Evolutionary conservation across 2,113 vertebrate species (phyloP).

Genomic region (Catharus bicknelli): DNA sequence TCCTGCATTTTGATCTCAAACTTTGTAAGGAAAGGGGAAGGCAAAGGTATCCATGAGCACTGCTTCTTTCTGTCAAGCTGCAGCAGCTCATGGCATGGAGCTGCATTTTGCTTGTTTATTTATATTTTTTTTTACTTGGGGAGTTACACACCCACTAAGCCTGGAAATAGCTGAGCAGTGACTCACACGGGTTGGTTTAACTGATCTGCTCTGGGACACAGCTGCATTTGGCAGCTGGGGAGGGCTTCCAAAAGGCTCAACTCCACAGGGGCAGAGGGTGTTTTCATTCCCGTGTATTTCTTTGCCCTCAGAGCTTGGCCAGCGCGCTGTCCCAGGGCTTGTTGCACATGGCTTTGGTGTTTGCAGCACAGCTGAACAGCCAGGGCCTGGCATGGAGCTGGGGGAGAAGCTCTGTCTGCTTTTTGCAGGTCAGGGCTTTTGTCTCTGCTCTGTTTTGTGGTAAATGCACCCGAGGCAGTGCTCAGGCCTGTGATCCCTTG

Average conservation of each 20-base stretch:
- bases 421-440: rapidly evolving
- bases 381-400: background rate
- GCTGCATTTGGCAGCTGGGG: slow-evolving; percentile 1
- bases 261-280: background rate
- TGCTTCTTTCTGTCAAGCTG: background rate
- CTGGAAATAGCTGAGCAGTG: slow-evolving; percentile 54
- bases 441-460: background rate
- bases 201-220: background rate
- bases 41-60: background rate
- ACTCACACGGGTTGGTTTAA: slow-evolving; percentile 29
- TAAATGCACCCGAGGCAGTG: rapidly evolving
- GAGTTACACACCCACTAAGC: slow-evolving; percentile 30
- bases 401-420: background rate
- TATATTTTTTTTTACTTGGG: background rate
- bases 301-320: background rate
- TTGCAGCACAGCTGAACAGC: background rate
- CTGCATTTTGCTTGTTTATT: slow-evolving; percentile 20
- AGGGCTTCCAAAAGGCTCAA: background rate
- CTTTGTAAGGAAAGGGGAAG: background rate
- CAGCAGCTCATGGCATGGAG: background rate
- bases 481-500: rapidly evolving
- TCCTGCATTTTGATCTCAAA: background rate
- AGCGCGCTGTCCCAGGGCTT: rapidly evolving
- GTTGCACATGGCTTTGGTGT: background rate
- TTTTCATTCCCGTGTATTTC: background rate